These are phyloP conservation scores for Loxodonta africana DNA, from an alignment of 2,113 vertebrate genomes.

Conservation along the genomic window DNA sequence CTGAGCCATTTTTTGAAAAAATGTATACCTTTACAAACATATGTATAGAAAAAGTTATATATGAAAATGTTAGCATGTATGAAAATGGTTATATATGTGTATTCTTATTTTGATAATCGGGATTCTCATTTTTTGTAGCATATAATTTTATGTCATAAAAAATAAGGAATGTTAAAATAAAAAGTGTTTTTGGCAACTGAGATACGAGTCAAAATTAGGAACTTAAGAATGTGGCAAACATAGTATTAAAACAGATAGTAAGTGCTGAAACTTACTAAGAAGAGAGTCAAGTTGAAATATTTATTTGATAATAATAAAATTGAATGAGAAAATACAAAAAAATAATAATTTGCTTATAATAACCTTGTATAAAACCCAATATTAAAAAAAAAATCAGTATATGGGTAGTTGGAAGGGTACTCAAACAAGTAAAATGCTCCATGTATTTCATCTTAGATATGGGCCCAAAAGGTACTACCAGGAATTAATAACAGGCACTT, in stretches of 20 bases:
- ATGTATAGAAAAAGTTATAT: not conserved
- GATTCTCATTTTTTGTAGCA: not conserved
- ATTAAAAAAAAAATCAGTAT: not conserved
- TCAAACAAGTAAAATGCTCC: not conserved
- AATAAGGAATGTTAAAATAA: not conserved
- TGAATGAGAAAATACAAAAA: constrained; percentile 28
- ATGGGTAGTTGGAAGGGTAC: not conserved
- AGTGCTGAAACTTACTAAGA: not conserved
- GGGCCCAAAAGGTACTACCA: not conserved
- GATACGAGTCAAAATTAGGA: not conserved
- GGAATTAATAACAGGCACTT: not conserved
- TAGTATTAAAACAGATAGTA: not conserved
- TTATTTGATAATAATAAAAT: constrained; percentile 31
- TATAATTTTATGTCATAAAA: not conserved
- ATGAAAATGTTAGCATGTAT: not conserved
- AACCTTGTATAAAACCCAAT: not conserved
- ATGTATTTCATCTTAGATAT: not conserved
- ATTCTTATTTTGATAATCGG: not conserved
- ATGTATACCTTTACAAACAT: not conserved
- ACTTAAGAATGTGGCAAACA: not conserved
- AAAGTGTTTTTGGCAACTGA: not conserved
- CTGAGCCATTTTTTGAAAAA: not conserved
- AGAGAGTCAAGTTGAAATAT: not conserved
- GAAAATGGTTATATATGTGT: not conserved
- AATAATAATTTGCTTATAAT: not conserved